Conservation (phyloP, 2,113 vertebrate species). For the Taxidea taxus region DNA sequence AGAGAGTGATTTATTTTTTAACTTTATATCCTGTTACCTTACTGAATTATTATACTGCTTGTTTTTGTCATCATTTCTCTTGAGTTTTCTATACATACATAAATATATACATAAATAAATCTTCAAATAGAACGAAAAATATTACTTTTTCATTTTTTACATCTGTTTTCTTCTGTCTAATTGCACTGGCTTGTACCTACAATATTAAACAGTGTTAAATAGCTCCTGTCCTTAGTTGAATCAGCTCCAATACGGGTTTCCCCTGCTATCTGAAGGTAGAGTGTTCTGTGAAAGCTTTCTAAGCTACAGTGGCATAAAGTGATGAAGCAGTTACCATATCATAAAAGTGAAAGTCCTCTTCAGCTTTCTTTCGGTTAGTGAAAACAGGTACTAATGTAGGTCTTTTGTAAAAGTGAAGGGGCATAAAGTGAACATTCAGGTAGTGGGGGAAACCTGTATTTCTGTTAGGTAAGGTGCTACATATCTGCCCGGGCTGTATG, state of each 20-base stretch:
- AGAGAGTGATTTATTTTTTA: neutral
- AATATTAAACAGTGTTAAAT: neutral
- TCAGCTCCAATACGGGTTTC: neutral
- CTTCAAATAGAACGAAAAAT: neutral
- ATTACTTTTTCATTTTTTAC: neutral
- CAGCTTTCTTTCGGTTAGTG: neutral
- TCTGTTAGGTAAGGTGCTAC: neutral
- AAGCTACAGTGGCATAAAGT: neutral
- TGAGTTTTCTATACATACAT: conserved; percentile 19
- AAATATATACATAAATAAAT: neutral
- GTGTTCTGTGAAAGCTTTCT: neutral
- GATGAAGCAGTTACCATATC: neutral
- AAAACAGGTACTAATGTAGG: neutral
- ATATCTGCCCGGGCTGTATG: neutral
- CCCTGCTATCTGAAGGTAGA: neutral
- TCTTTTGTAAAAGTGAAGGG: neutral
- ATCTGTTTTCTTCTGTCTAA: conserved; percentile 6
- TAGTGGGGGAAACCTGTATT: neutral
- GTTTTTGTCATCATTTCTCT: conserved; percentile 23
- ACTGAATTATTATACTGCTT: neutral
- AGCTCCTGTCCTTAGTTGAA: neutral
- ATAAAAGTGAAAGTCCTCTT: neutral
- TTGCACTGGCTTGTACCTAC: neutral
- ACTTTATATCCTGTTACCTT: neutral
- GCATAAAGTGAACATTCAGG: neutral